Base-by-base conservation (phyloP, 2,113 vertebrate species). In the Panthera leo region DNA sequence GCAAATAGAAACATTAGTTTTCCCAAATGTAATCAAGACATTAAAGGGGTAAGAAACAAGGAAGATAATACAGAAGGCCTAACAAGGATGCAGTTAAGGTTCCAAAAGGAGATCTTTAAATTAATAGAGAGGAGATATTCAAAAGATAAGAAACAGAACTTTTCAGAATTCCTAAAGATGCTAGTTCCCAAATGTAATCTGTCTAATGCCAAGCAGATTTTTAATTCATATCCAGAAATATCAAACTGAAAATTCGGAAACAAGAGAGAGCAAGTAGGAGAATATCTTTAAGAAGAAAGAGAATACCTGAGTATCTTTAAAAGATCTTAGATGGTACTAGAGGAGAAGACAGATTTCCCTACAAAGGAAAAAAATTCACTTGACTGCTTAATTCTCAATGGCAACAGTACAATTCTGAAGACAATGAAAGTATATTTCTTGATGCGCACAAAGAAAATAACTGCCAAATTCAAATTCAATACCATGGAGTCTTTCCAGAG, bases 381-480 rank as follows among this genome's bases (percentile, higher is more conserved):
- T 71, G 15, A 89, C 23, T 71, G 27, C 19, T 94, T 83, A 70
- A 87, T 90, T 90, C 15, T 87, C 86, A 90, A 23, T 34, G 25
- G 75, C 58, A 94, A 80, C 31, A 89, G 58, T 48, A 95, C 79
- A 79, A 79, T 53, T 78, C 36, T 36, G 27, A 73, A 68, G 5
- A 84, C 23, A 89, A 65, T 16, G 19, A 23, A 89, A 86, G 65
- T 3, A 23, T 42, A 68, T 68, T 68, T 89, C 76, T 80, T 95
- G 25, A 88, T 42, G 16, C 42, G 5, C 71, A 71, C 4, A 21
- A 89, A 92, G 65, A 70, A 92, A 97, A 73, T 58, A 86, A 79
- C 27, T 85, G 48, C 61, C 67, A 94, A 85, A 68, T 84, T 23
- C 71, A 16, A 97, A 95, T 82, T 90, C 48, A 90, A 91, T 75